phyloP scores from a whole-genome alignment of 2,888 invertebrate species.

The Arge pagana region DNA sequence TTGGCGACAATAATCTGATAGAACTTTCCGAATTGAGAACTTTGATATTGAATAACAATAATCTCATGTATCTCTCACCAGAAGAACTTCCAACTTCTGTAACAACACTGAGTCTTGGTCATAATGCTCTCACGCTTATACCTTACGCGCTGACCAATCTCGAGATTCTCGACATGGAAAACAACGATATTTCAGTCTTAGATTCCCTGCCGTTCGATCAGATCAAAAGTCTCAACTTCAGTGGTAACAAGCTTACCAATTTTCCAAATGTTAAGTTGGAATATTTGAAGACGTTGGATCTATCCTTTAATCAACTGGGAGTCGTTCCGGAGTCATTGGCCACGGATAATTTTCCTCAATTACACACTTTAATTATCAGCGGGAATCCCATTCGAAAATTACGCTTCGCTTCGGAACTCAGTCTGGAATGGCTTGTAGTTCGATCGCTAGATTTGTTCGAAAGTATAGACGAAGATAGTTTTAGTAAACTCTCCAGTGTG shows the following conservation, averaged over 20 bases:
- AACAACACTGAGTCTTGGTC: constrained; percentile 36
- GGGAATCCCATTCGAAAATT: constrained; percentile 61
- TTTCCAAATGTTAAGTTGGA: constrained; percentile 58
- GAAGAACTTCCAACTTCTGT: constrained; percentile 38
- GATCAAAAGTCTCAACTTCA: constrained; percentile 41
- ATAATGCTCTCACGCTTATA: constrained; percentile 38
- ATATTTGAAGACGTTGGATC: constrained; percentile 59
- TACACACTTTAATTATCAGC: constrained; percentile 61
- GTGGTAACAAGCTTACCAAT: constrained; percentile 53
- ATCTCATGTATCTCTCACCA: constrained; percentile 33
- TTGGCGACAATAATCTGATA: constrained; percentile 28
- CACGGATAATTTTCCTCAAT: constrained; percentile 58
- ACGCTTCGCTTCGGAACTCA: constrained; percentile 60
- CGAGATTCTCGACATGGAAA: constrained; percentile 37
- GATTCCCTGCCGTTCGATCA: constrained; percentile 24
- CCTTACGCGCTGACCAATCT: constrained; percentile 31
- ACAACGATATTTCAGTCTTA: constrained; percentile 38
- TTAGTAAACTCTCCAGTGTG: constrained; percentile 56
- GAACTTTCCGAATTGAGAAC: constrained; percentile 31
- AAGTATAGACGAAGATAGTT: constrained; percentile 55
- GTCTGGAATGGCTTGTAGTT: constrained; percentile 58
- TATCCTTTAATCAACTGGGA: constrained; percentile 61
- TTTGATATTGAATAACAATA: constrained; percentile 41
- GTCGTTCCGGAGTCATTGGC: constrained; percentile 60
- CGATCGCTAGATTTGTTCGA: constrained; percentile 35